These are phyloP conservation scores for Crossocerus cetratus DNA, from an alignment of 2,888 invertebrate species.

Conservation along the genomic window DNA sequence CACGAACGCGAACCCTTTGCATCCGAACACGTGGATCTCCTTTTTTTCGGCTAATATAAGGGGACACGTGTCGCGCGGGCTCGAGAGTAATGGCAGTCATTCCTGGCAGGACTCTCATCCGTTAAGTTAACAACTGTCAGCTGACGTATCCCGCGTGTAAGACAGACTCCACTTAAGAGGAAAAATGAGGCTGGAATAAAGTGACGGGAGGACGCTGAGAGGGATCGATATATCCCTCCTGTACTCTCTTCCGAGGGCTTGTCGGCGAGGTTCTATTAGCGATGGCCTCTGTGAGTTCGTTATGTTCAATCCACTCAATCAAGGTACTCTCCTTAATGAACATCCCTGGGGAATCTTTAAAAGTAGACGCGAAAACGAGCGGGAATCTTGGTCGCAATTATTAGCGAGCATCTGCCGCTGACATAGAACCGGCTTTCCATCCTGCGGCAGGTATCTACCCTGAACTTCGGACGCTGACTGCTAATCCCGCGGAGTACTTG, in stretches of 20 bases:
- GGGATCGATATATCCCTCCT: constrained; percentile 36
- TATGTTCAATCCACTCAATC: constrained; percentile 43
- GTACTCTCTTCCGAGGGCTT: constrained; percentile 27
- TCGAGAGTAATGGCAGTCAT: constrained; percentile 10
- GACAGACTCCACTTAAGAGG: constrained; percentile 1
- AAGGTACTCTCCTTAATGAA: constrained; percentile 49
- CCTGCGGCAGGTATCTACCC: too few species aligned
- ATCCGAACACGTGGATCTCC: background rate
- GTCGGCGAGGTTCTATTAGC: constrained; percentile 23
- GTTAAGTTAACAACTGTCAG: constrained; percentile 10
- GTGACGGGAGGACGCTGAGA: constrained; percentile 10
- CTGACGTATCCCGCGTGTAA: constrained; percentile 4
- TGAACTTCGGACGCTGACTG: too few species aligned
- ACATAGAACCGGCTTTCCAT: background rate
- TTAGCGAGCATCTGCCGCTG: background rate
- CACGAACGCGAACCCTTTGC: too few species aligned
- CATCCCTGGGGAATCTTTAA: constrained; percentile 29
- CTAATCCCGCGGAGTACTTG: too few species aligned
- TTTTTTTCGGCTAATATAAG: background rate
- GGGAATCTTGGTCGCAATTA: background rate
- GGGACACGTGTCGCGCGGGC: constrained; percentile 2
- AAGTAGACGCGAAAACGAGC: constrained; percentile 22
- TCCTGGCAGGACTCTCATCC: constrained; percentile 7
- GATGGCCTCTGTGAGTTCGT: constrained; percentile 31
- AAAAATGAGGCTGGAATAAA: constrained; percentile 8